Base-by-base conservation (phyloP, 2,888 invertebrate genomes). In the Ellobium chinense region DNA sequence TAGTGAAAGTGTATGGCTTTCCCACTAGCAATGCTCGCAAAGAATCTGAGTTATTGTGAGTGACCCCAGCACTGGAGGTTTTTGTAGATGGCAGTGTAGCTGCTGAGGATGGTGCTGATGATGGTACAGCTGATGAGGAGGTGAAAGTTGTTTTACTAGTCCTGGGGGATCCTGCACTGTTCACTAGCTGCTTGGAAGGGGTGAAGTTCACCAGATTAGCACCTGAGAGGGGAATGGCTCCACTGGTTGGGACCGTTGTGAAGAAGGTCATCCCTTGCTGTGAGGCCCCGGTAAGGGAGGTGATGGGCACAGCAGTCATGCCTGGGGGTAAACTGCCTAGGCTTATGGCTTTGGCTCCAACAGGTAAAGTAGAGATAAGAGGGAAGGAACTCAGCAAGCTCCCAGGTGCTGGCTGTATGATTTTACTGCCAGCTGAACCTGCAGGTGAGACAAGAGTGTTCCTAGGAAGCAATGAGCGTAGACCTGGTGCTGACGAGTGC, bases 381-480 rank as follows among this genome's bases (percentile, higher is more conserved):
- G 81, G 79, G 37, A 79, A 66, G 1, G 83, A 72, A 9, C 72
- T 37, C 54, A 81, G 66, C 24, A 76, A 24, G 9, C 70, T 69
- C 9, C 58, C 62, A 14, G 63, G 54, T 0, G 80, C 24, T 24
- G 80, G 70, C 29, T 79, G 62, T 27, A 78, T 46, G 2, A 56
- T 65, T 18, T 74, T 75, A 14, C 82, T 78, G 24, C 56, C 34
- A n/a, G 60, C 37, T n/a, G 70, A 39, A 21, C 65, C 34, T 37
- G 65, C 36, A n/a, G 73, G 60, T 14, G 73, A 29, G 24, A 65
- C 37, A 36, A 76, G 37, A 58, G 69, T 37, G 18, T 76, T 70
- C 37, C 79, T 78, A 21, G 84, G 85, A n/a, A 85, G 66, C 31
- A 86, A 74, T 36, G 86, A 86, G 31, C 85, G 82, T 31, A 86